Evolutionary conservation across 2,113 vertebrate genomes (phyloP), one percentile per base, ranked within the genome.

Genomic region (Cavia aperea): DNA sequence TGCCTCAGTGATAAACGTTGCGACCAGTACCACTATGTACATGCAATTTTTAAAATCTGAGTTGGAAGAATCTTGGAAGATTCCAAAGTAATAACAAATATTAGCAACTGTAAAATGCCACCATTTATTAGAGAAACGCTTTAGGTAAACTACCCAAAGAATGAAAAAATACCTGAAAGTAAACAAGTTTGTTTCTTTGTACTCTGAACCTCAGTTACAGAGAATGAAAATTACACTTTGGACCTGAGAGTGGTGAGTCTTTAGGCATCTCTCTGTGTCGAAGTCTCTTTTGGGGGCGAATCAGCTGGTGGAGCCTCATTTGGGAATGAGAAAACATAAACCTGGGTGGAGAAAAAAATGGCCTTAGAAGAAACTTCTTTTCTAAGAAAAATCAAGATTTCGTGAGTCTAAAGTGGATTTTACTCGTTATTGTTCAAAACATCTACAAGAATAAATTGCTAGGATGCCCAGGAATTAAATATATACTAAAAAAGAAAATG

Each of bases 391-490:
- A 16, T 39, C 36, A 66, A 86, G 78, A 89, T 62, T 81, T 46
- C 81, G 39, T 33, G 82, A 56, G 73, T 87, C n/a, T 49, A 49
- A 92, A 75, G 73, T 79, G 81, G 89, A 89, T 91, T 91, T 73
- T 78, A 81, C 81, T 88, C 29, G 62, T 94, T 95, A 89, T 95
- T 95, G 83, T 92, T 92, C 72, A 79, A 86, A 94, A 92, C 11
- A 85, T 21, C 66, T 81, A 84, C 46, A 84, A 89, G 78, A 94
- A 87, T n/a, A 93, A 90, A 89, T 46, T 93, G 79, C 78, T 91
- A 93, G 81, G 90, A 91, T 91, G 36, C 43, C 63, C 68, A 89
- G 60, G 70, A 85, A 86, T 86, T 51, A 58, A 81, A 16, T 54
- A 15, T 70, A 56, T 36, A 24, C 68, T 39, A 16, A 6, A 72